Evolutionary conservation across 2,888 invertebrate species (phyloP).

Genomic region (Agrenia bidenticulata): DNA sequence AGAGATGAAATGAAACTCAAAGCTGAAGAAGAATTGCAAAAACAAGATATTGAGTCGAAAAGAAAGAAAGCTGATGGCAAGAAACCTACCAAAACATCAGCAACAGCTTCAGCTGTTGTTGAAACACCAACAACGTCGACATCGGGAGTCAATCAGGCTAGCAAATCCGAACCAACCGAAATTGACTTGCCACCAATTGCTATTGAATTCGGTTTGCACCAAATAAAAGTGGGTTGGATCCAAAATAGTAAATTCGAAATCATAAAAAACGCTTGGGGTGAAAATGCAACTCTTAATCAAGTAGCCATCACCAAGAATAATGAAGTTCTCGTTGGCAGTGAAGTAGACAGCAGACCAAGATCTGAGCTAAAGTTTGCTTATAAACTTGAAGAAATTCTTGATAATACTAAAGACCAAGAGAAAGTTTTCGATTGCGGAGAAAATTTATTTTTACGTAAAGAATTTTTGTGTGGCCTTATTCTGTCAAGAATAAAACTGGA

Average conservation of each 20-base stretch:
- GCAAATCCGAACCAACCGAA: not conserved
- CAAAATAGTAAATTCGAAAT: not conserved
- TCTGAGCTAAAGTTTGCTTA: not conserved
- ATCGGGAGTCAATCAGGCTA: not conserved
- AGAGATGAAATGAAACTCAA: not conserved
- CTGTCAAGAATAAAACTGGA: not conserved
- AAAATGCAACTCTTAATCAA: not conserved
- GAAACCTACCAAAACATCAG: not conserved
- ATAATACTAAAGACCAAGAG: not conserved
- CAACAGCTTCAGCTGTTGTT: not conserved
- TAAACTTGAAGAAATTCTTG: not conserved
- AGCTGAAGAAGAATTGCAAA: not conserved
- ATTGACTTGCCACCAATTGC: not conserved
- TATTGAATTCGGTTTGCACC: conserved; percentile 12
- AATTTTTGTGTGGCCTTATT: not conserved
- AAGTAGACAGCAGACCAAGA: not conserved
- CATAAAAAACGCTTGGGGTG: not conserved
- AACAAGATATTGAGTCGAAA: not conserved
- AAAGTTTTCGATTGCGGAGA: not conserved
- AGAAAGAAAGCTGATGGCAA: not conserved
- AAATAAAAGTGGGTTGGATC: not conserved
- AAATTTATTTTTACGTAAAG: no score
- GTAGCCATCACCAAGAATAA: not conserved
- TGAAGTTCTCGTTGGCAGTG: not conserved
- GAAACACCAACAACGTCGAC: not conserved